Conservation (phyloP, 2,113 vertebrate species). For the Protomyctophum bolini region DNA sequence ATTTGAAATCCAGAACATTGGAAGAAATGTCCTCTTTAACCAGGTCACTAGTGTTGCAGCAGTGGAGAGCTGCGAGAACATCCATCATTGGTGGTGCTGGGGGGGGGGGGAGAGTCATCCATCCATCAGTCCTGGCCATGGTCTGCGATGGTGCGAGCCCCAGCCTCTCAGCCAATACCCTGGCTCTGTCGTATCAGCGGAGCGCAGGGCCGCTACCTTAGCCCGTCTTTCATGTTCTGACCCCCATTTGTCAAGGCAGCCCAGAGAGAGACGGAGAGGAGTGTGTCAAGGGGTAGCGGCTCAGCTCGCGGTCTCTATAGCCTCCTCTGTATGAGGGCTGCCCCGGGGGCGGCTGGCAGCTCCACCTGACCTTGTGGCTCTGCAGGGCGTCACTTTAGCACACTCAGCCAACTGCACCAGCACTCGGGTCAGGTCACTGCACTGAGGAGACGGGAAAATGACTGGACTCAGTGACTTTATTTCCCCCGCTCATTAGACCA, state of each 20-base stretch:
- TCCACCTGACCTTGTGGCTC: constrained; percentile 30
- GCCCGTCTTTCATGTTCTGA: constrained; percentile 47
- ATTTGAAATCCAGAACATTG: constrained; percentile 7
- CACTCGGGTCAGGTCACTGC: constrained; percentile 40
- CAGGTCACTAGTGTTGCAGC: constrained; percentile 60
- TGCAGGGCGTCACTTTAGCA: not conserved
- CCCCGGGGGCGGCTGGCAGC: constrained; percentile 17
- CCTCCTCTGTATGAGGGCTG: constrained; percentile 30
- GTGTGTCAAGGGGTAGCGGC: constrained; percentile 26
- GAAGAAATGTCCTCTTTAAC: constrained; percentile 61
- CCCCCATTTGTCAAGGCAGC: constrained; percentile 59
- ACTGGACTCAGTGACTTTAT: constrained; percentile 49
- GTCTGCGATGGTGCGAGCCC: not conserved
- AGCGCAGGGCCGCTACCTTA: constrained; percentile 40
- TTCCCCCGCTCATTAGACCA: constrained; percentile 3
- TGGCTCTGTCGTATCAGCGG: constrained; percentile 41
- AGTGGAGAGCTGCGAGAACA: constrained; percentile 55
- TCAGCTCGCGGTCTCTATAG: constrained; percentile 20
- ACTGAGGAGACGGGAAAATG: constrained; percentile 33
- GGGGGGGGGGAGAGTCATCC: constrained; percentile 44
- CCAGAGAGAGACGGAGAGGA: constrained; percentile 11
- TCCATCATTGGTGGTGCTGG: constrained; percentile 57
- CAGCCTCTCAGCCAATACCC: constrained; percentile 36
- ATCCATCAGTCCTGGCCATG: constrained; percentile 58
- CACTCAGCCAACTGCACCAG: not conserved